These are phyloP conservation scores for Microcebus murinus DNA, from an alignment of 2,113 vertebrate species.

Conservation along the genomic window DNA sequence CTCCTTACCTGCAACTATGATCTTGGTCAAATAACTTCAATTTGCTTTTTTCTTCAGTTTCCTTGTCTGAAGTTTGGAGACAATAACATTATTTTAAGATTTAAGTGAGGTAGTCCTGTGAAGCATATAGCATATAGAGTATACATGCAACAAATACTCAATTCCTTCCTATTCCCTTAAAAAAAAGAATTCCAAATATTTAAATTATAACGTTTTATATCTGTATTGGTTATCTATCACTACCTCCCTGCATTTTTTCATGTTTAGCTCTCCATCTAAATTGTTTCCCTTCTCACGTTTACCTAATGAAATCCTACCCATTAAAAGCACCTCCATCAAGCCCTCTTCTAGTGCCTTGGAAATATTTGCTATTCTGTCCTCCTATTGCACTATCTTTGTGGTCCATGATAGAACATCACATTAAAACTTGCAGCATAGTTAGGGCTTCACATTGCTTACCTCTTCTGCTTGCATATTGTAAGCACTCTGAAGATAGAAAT, in stretches of 20 bases:
- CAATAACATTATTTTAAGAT: background rate
- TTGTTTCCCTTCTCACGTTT: background rate
- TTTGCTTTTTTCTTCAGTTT: background rate
- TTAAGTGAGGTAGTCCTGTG: background rate
- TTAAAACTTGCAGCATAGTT: background rate
- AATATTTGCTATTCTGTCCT: background rate
- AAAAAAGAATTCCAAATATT: background rate
- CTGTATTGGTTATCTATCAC: background rate
- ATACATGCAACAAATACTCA: background rate
- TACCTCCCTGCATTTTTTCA: background rate
- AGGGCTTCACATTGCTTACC: background rate
- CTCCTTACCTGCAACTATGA: background rate
- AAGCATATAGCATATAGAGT: background rate
- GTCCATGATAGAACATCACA: background rate
- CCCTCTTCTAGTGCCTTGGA: background rate
- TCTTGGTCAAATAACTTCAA: background rate
- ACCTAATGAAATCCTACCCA: background rate
- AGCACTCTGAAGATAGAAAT: background rate
- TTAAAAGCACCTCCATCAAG: background rate
- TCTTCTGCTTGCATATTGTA: background rate
- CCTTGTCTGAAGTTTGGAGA: background rate
- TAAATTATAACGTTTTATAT: background rate
- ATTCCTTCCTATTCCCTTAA: background rate
- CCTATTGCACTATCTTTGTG: background rate
- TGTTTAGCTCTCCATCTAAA: background rate